Evolutionary conservation across 2,797 vertebrate genomes (phyloP).

Genomic region (Lepus oiostolus): DNA sequence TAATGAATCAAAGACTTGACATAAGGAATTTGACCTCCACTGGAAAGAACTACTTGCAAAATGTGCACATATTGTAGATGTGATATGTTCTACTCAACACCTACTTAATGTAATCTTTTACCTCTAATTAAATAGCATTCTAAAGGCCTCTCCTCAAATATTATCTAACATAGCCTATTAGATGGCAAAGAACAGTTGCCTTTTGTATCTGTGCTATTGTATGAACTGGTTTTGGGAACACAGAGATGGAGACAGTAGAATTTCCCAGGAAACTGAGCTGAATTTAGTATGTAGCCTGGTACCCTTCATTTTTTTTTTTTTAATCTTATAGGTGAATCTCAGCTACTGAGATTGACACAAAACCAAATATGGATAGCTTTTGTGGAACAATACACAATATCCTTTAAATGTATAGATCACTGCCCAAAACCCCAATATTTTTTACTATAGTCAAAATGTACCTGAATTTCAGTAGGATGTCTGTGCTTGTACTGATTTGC

Average conservation of each 20-base stretch:
- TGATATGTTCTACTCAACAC: not conserved
- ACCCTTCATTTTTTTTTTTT: not conserved
- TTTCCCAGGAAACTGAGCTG: not conserved
- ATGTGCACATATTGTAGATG: not conserved
- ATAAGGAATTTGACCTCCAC: not conserved
- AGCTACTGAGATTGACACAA: not conserved
- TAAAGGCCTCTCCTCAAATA: not conserved
- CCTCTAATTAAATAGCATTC: not conserved
- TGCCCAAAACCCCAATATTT: not conserved
- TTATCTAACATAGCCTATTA: not conserved
- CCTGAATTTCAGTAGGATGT: constrained; percentile 36
- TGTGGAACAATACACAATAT: not conserved
- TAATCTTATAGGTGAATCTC: not conserved
- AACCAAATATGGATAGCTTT: not conserved
- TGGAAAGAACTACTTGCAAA: not conserved
- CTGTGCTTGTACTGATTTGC: not conserved
- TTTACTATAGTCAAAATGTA: not conserved
- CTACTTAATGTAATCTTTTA: not conserved
- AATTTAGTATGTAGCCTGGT: not conserved
- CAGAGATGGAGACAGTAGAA: not conserved
- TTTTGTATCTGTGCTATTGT: not conserved
- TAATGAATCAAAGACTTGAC: not conserved
- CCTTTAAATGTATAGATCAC: constrained; percentile 9
- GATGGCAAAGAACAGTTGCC: not conserved
- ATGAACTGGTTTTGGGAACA: not conserved